Percentiles rank a stretch among this genome's conserved stretches.
These are phyloP conservation scores for Carapus acus DNA, from an alignment of 2,797 vertebrate species.

Conservation along the genomic window DNA sequence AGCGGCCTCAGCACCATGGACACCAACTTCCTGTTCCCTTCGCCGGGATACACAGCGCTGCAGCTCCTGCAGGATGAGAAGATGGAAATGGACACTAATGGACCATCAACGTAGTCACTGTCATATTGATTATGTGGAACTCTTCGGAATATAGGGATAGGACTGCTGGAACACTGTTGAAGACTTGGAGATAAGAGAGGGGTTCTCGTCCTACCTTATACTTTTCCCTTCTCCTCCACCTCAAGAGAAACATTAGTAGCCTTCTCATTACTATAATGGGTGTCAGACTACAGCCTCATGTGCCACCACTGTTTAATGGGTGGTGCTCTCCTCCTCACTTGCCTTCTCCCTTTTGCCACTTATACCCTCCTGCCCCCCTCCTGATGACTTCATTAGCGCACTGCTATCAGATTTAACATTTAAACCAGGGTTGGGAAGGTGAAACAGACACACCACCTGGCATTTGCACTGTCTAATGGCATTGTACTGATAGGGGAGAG, in stretches of 20 bases:
- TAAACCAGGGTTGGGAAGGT: constrained; percentile 70
- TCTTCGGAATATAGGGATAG: too few relatives aligned
- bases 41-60: constrained; percentile 68
- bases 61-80: constrained; percentile 79
- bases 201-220: too few relatives aligned
- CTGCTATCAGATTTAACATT: constrained; percentile 75
- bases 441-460: constrained; percentile 68
- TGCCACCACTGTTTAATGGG: constrained; percentile 42
- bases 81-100: not conserved
- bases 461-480: constrained; percentile 73
- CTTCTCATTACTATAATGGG: constrained; percentile 73
- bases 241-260: constrained; percentile 62
- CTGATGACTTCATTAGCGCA: constrained; percentile 72
- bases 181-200: constrained; percentile 37
- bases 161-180: constrained; percentile 14
- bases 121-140: too few relatives aligned
- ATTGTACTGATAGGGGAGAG: constrained; percentile 36
- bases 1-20: constrained; percentile 63
- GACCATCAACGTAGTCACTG: not conserved
- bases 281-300: constrained; percentile 59
- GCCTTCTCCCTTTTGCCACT: constrained; percentile 11
- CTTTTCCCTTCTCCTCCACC: constrained; percentile 49
- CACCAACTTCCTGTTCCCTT: constrained; percentile 67
- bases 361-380: constrained; percentile 43
- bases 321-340: constrained; percentile 15